Evolutionary conservation across 2,888 invertebrate species (phyloP), one percentile per base, ranked within the genome.

Genomic region (Adelphocoris suturalis): DNA sequence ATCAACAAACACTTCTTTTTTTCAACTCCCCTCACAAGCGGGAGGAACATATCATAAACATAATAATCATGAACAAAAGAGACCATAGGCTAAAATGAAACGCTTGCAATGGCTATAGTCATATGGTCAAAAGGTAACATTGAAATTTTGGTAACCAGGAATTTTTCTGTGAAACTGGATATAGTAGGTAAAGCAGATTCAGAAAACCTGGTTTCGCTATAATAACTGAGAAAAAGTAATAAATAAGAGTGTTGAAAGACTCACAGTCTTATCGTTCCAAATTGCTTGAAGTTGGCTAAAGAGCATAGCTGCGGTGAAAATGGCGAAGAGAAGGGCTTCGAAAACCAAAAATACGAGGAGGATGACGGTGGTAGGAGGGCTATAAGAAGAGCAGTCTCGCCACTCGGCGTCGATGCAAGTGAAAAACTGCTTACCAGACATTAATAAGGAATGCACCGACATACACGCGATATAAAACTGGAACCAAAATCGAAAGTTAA

Each of bases 401-500:
- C 99, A 99, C 93, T 99, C 99, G 93, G 96, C 96, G 91, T 96
- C 95, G 85, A 99, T 96, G 93, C 99, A 99, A 92, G 96, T 96
- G 90, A 98, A 96, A 93, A 99, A 99, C 94, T 99, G 99, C 93
- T 97, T 97, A 91, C 99, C 95, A 2, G 98, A 96, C 93, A 99
- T 94, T 92, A 98, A 96, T 92, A 99, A 95, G 16, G 99, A 97
- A 94, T 99, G 99, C 91, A 97, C 94, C 81, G 99, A 99, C 94
- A 99, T 97, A 89, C 97, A 95, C n/a, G 99, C 99, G 92, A 99
- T 99, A 94, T 99, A 99, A 93, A 99, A 96, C 99, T 99, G 95
- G 86, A 95, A 95, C 92, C 92, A n/a, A 14, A 80, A 80, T 37
- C 37, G 9, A 48, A 48, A 13, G n/a, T n/a, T n/a, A n/a, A n/a